phyloP scores from a whole-genome alignment of 2,113 vertebrate genomes.

The Ceyx margarethae region DNA sequence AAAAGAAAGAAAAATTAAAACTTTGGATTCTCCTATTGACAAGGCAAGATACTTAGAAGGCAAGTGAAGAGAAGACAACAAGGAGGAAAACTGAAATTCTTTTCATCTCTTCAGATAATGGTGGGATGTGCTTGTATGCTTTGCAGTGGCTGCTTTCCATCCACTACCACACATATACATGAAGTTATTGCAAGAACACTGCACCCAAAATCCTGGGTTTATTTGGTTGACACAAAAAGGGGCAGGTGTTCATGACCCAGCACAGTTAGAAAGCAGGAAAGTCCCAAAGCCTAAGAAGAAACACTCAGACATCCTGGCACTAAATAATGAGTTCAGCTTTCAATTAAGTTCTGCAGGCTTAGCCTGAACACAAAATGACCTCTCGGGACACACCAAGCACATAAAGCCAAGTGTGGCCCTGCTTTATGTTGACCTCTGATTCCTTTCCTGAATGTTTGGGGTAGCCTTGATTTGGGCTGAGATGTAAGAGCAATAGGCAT shows the following conservation, averaged over 20 bases:
- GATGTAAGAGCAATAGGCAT: neutral
- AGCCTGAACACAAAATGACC: neutral
- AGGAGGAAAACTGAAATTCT: neutral
- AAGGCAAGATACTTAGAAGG: neutral
- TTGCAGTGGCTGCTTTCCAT: neutral
- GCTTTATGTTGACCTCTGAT: neutral
- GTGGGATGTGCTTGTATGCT: neutral
- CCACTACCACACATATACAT: rapidly evolving
- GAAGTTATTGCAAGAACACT: neutral
- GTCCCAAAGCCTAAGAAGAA: neutral
- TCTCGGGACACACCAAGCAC: neutral
- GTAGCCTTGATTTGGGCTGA: neutral
- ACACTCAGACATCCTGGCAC: neutral
- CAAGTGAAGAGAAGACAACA: neutral
- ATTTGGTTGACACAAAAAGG: neutral
- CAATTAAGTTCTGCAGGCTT: neutral
- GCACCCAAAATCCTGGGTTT: neutral
- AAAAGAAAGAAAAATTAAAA: neutral
- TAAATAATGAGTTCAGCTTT: neutral
- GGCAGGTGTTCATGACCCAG: neutral
- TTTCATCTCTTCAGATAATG: neutral
- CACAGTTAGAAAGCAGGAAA: neutral
- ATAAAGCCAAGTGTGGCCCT: neutral
- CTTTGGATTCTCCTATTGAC: neutral
- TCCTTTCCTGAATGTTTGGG: neutral